Conservation (phyloP, 2,113 vertebrate genomes). For the Apteryx owenii region DNA sequence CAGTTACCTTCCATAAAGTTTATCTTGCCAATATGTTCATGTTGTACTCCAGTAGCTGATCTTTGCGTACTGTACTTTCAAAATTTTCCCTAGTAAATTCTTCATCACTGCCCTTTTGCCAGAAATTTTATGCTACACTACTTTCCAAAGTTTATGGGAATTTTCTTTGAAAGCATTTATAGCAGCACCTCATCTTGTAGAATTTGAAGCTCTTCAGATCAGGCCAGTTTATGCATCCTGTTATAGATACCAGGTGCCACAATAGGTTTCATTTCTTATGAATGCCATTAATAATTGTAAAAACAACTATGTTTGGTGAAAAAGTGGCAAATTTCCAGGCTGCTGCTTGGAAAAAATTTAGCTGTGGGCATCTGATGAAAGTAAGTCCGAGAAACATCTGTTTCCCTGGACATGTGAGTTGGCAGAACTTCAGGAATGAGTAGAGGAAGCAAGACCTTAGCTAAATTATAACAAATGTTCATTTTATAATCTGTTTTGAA, state of each 20-base stretch:
- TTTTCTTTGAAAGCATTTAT: neutral
- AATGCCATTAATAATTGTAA: conserved; percentile 3
- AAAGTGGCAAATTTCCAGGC: neutral
- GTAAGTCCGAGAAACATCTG: conserved; percentile 56
- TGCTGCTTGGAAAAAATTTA: conserved; percentile 25
- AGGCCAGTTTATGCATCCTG: neutral
- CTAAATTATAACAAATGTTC: conserved; percentile 66
- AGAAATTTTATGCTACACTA: neutral
- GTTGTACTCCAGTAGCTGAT: neutral
- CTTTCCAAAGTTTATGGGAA: neutral
- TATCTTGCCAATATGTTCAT: neutral
- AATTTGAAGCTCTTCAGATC: neutral
- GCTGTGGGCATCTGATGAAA: conserved; percentile 51
- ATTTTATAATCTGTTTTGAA: conserved; percentile 47
- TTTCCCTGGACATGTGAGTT: conserved; percentile 34
- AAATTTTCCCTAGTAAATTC: neutral
- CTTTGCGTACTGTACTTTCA: neutral
- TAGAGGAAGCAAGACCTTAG: conserved; percentile 26
- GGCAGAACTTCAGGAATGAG: conserved; percentile 54
- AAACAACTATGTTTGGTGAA: conserved; percentile 13
- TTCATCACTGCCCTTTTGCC: neutral
- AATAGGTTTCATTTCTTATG: neutral
- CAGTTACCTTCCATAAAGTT: neutral
- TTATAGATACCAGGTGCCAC: neutral
- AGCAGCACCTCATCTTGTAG: neutral